Base-by-base conservation (phyloP, 2,888 invertebrate species). In the Zygothrica quintamaculata region DNA sequence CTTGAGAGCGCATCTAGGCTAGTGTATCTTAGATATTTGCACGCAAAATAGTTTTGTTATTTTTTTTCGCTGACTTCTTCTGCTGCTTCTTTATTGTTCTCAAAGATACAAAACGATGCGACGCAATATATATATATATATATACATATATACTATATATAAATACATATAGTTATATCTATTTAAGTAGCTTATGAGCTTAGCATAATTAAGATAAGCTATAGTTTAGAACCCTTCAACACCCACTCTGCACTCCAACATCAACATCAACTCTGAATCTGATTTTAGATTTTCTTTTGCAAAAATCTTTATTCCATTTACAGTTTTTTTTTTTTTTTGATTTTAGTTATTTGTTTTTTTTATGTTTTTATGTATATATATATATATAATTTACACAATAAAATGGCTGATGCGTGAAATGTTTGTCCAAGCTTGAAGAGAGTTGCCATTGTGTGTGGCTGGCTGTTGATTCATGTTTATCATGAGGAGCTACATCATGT, bases 1-100 rank as follows among this genome's bases (percentile, higher is more conserved):
- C 85, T 90, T 89, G 89, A 89, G 74, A 84, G 90, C 85, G 71
- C 88, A 89, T 87, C 88, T 89, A 80, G 89, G 89, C 89, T 90
- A 90, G 88, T 88, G 77, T 88, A 88, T 89, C 88, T 89, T 78
- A 88, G 89, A 88, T 88, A 89, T 88, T 88, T 89, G 89, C 88
- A 88, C 89, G 89, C 88, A 87, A 88, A 89, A 88, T 85, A 70
- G 80, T 84, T 80, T 82, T n/a, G n/a, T n/a, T n/a, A n/a, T n/a
- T 82, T 76, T 74, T 73, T 71, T 62, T 16, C 57, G 72, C 65
- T 59, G 42, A 33, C 40, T 72, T 60, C 68, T 74, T n/a, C n/a
- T n/a, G 29, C 40, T 22, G 18, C 18, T 22, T 22, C 71, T 76
- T 80, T 74, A 66, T 78, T 77, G 74, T 73, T 66, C 61, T 85